phyloP scores from a whole-genome alignment of 2,113 vertebrate genomes.

The Eudyptes chrysolophus region DNA sequence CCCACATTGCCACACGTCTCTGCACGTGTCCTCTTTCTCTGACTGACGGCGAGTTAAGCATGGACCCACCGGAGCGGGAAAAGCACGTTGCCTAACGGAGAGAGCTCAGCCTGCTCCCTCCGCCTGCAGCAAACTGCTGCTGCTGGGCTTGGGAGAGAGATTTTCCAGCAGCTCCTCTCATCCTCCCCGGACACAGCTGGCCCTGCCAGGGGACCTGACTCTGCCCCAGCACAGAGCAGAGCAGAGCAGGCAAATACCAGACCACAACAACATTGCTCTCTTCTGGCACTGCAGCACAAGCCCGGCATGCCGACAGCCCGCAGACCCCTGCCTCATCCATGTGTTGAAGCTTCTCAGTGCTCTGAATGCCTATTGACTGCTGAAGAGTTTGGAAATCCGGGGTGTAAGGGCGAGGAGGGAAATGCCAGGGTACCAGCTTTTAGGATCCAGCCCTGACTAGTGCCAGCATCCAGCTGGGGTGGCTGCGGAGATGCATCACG shows the following conservation, averaged over 20 bases:
- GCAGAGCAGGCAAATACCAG: background rate
- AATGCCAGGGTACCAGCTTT: background rate
- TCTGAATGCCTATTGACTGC: background rate
- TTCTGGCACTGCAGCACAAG: background rate
- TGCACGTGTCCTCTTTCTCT: background rate
- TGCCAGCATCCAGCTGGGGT: background rate
- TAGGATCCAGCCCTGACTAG: background rate
- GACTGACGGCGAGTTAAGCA: fast-evolving
- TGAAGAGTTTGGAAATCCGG: background rate
- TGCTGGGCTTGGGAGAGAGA: background rate
- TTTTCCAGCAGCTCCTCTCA: background rate
- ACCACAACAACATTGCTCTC: background rate
- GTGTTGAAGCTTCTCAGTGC: background rate
- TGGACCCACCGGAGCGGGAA: background rate
- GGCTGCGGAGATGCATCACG: background rate
- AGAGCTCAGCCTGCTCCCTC: background rate
- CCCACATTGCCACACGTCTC: fast-evolving
- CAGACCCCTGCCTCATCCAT: background rate
- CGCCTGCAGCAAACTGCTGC: background rate
- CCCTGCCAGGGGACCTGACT: background rate
- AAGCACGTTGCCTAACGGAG: background rate
- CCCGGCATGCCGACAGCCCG: fast-evolving
- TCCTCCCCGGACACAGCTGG: background rate
- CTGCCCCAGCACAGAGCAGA: fast-evolving
- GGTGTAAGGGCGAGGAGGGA: background rate